Conservation (phyloP, 2,888 invertebrate genomes). For the Philhelius pedissequus region DNA sequence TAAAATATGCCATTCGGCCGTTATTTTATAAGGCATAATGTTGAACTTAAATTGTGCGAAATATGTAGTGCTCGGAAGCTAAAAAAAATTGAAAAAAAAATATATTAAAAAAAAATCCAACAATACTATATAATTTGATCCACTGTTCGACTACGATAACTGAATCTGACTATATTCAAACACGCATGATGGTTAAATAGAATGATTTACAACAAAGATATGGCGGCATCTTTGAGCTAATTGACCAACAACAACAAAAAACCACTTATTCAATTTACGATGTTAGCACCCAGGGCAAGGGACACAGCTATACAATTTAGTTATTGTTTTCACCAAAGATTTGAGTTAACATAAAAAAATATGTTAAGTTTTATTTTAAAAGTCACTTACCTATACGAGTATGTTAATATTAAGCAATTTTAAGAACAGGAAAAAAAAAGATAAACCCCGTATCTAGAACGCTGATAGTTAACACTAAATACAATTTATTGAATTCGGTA, state of each 20-base stretch:
- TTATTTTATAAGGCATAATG: no score
- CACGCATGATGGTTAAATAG: background rate
- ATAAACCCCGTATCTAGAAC: background rate
- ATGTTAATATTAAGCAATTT: background rate
- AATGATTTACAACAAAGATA: background rate
- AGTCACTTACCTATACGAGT: background rate
- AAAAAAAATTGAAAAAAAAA: no score
- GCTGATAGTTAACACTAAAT: background rate
- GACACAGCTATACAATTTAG: background rate
- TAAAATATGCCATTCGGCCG: no score
- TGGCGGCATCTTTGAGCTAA: slow-evolving; percentile 3
- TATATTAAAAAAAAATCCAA: no score
- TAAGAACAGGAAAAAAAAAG: background rate
- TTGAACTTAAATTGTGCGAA: no score
- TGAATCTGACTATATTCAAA: background rate
- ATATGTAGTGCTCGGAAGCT: no score
- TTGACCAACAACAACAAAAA: slow-evolving; percentile 2
- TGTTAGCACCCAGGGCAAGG: background rate
- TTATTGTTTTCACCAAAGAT: background rate
- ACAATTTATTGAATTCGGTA: background rate
- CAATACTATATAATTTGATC: background rate
- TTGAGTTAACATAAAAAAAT: background rate
- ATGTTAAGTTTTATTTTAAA: background rate
- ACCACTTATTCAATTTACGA: background rate
- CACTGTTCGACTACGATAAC: background rate